phyloP scores from a whole-genome alignment of 2,888 invertebrate species.

The Amphiduros pacificus region DNA sequence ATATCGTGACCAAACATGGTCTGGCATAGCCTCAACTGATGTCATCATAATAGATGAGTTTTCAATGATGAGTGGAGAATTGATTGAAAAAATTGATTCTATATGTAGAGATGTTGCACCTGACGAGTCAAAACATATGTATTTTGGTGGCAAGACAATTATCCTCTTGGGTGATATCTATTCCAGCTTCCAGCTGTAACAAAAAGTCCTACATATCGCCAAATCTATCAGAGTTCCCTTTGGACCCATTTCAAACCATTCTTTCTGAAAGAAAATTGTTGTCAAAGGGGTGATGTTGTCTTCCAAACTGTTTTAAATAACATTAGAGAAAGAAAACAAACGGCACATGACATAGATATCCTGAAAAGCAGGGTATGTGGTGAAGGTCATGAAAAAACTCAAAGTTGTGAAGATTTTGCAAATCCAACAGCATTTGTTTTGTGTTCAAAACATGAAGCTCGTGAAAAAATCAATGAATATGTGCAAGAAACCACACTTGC shows the following conservation, averaged over 20 bases:
- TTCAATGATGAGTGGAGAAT: conserved; percentile 5
- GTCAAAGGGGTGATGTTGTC: neutral
- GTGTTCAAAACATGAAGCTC: neutral
- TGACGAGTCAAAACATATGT: neutral
- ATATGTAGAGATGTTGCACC: conserved; percentile 5
- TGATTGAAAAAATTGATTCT: neutral
- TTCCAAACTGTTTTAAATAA: neutral
- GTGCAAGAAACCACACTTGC: neutral
- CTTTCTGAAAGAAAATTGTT: conserved; percentile 1
- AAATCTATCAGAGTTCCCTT: neutral
- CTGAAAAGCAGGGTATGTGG: conserved; percentile 5
- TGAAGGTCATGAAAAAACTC: neutral
- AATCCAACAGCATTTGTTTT: neutral
- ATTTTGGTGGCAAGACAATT: conserved; percentile 3
- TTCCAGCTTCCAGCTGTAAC: conserved; percentile 2
- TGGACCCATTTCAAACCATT: neutral
- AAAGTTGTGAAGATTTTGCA: neutral
- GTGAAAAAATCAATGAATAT: neutral
- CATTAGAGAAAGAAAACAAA: neutral
- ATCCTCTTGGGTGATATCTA: conserved; percentile 6
- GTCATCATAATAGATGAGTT: conserved; percentile 5
- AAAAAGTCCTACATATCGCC: neutral
- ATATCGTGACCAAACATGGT: neutral
- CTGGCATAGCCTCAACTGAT: conserved; percentile 5
- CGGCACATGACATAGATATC: neutral